A percentile compares a stretch with the other conserved stretches of the same genome.
Evolutionary conservation across 2,113 vertebrate genomes (phyloP).

Genomic region (Ochotona curzoniae): DNA sequence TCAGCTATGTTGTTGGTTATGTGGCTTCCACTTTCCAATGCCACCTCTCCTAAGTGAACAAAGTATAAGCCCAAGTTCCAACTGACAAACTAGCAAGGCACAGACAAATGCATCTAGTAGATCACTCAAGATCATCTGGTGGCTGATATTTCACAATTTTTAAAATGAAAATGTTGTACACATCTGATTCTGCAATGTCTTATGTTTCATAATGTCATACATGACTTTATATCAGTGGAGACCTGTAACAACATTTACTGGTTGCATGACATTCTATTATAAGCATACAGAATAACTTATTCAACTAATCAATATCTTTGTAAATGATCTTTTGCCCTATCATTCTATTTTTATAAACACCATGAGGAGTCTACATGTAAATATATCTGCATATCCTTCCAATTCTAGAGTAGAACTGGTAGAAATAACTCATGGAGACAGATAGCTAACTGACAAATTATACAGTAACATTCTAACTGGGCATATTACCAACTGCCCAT

Average conservation of each 20-base stretch:
- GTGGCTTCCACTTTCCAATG: too few relatives aligned
- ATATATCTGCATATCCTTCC: not conserved
- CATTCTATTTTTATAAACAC: not conserved
- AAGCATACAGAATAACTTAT: not conserved
- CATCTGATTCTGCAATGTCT: slow-evolving; percentile 2
- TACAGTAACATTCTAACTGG: slow-evolving; percentile 31
- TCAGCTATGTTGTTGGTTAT: too few relatives aligned
- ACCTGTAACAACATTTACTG: slow-evolving; percentile 12
- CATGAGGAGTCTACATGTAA: not conserved
- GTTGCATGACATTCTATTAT: not conserved
- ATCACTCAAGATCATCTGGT: slow-evolving; percentile 74
- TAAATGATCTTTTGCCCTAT: not conserved
- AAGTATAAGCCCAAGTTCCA: too few relatives aligned
- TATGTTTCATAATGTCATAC: slow-evolving; percentile 30
- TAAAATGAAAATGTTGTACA: slow-evolving; percentile 10
- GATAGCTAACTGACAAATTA: not conserved
- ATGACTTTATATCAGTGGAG: not conserved
- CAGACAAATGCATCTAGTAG: too few relatives aligned
- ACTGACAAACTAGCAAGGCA: too few relatives aligned
- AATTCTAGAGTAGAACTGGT: not conserved
- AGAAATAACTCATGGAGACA: not conserved
- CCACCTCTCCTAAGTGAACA: too few relatives aligned
- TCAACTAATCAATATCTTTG: not conserved
- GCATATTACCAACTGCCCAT: not conserved
- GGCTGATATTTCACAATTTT: slow-evolving; percentile 80